These are phyloP conservation scores for Motacilla alba DNA, from an alignment of 2,113 vertebrate species.

Conservation along the genomic window DNA sequence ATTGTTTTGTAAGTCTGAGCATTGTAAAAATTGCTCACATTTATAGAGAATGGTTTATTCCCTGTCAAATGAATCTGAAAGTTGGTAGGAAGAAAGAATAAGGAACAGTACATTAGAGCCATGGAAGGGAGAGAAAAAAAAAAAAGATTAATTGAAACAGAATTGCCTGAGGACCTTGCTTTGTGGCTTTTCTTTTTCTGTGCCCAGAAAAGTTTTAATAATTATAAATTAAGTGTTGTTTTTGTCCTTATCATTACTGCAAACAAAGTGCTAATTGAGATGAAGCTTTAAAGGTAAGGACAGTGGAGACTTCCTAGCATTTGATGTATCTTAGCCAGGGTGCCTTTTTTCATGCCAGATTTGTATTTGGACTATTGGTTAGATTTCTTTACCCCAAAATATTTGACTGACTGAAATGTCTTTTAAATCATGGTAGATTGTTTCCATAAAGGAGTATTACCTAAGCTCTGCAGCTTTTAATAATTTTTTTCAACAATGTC, in stretches of 20 bases:
- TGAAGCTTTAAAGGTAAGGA: not conserved
- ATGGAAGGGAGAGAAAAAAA: not conserved
- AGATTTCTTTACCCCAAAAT: not conserved
- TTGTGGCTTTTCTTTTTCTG: not conserved
- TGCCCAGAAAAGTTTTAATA: not conserved
- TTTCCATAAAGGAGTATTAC: not conserved
- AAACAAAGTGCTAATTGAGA: not conserved
- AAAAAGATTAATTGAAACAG: not conserved
- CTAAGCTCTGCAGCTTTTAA: not conserved
- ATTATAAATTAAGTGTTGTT: not conserved
- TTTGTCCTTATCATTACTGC: not conserved
- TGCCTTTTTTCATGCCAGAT: not conserved
- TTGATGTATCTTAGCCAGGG: not conserved
- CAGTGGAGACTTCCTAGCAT: not conserved
- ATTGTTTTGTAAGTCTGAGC: rapidly evolving
- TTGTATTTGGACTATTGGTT: not conserved
- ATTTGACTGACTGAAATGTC: not conserved
- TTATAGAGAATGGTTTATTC: not conserved
- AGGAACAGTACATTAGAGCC: not conserved
- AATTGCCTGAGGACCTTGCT: not conserved
- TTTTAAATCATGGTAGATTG: not conserved
- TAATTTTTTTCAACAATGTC: not conserved
- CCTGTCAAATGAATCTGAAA: not conserved
- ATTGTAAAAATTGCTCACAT: not conserved
- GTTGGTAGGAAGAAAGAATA: not conserved